Conservation (phyloP, 2,797 vertebrate genomes). For the Nannoperca obscura region DNA sequence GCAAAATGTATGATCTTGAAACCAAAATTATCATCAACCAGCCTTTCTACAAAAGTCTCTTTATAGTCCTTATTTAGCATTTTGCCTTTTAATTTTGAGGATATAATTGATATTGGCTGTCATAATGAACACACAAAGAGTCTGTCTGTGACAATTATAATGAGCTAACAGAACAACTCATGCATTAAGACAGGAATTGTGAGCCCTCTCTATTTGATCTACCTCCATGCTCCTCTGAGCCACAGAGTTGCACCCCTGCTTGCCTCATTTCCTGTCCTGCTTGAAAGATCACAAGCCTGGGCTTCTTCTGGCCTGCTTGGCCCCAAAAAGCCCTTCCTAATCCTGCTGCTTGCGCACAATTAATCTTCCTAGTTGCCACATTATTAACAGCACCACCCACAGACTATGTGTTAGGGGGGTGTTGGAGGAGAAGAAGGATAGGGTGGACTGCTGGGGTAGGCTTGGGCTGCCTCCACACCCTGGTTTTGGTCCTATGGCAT, state of each 20-base stretch:
- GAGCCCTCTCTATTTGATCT: constrained; percentile 56
- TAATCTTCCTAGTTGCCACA: constrained; percentile 97
- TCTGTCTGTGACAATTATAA: constrained; percentile 29
- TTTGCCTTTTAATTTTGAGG: constrained; percentile 20
- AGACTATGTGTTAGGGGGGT: constrained; percentile 87
- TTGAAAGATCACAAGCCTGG: constrained; percentile 96
- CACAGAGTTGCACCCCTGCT: constrained; percentile 78
- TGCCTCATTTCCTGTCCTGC: constrained; percentile 95
- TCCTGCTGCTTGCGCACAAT: constrained; percentile 95
- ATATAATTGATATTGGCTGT: constrained; percentile 33
- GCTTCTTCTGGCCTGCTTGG: constrained; percentile 89
- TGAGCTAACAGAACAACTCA: constrained; percentile 40
- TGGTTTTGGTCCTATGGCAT: constrained; percentile 70
- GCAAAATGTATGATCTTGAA: no score
- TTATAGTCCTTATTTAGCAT: constrained; percentile 1
- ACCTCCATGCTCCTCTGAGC: constrained; percentile 45
- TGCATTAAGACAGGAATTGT: constrained; percentile 37
- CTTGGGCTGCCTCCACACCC: constrained; percentile 69
- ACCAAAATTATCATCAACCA: constrained; percentile 7
- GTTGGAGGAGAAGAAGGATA: constrained; percentile 55
- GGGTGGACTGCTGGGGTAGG: constrained; percentile 47
- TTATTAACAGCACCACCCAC: constrained; percentile 98
- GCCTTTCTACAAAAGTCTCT: background rate
- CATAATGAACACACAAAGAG: constrained; percentile 15
- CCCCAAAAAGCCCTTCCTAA: constrained; percentile 90